Conservation (phyloP, 64 coral and sea anemone species). For the Actinia equina region DNA sequence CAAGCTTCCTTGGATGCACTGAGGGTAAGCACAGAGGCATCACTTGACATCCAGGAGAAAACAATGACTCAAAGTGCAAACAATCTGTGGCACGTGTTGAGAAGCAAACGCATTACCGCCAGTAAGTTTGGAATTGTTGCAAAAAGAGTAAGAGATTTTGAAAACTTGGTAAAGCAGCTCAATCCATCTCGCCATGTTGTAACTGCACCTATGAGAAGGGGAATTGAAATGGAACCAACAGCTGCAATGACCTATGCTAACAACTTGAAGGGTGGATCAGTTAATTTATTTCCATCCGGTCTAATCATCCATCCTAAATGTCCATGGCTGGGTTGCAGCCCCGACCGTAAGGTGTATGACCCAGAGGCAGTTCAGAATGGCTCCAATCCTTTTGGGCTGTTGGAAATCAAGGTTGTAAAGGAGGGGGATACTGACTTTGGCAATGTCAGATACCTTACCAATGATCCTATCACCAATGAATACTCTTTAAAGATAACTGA, state of each 20-base stretch:
- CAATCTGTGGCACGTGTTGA: conserved; percentile 34
- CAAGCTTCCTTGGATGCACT: conserved; percentile 50
- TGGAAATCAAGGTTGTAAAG: no score
- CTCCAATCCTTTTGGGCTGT: no score
- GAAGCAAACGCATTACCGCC: conserved; percentile 52
- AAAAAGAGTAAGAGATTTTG: conserved; percentile 44
- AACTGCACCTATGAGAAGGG: conserved; percentile 52
- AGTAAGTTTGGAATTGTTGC: conserved; percentile 61
- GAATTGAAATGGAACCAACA: conserved; percentile 39
- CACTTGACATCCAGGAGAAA: conserved; percentile 48
- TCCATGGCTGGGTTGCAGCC: conserved; percentile 53
- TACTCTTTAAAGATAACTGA: no score
- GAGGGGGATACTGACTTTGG: neutral
- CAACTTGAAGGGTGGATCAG: conserved; percentile 16
- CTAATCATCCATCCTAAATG: conserved; percentile 53
- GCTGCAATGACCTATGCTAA: conserved; percentile 65
- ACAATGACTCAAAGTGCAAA: conserved; percentile 52
- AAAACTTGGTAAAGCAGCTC: conserved; percentile 49
- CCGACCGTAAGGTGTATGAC: no score
- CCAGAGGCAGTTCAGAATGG: no score
- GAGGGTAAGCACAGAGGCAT: conserved; percentile 24
- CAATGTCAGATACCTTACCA: neutral
- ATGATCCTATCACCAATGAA: neutral
- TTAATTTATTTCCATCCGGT: conserved; percentile 56
- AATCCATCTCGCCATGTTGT: conserved; percentile 46